Conservation (phyloP, 2,797 vertebrate species). For the Microhierax caerulescens region DNA sequence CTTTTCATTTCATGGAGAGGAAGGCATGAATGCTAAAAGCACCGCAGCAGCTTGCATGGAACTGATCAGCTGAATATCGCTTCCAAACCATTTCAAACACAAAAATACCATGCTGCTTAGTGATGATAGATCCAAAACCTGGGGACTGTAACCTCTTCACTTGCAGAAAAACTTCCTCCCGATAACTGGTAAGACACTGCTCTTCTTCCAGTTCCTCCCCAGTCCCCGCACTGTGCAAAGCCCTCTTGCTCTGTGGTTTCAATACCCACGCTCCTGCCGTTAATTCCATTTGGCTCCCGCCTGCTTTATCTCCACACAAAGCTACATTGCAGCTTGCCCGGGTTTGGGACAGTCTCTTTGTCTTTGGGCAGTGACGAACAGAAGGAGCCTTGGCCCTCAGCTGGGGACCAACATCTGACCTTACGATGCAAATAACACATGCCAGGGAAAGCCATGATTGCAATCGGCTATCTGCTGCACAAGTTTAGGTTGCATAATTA, state of each 20-base stretch:
- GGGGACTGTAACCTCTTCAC: neutral
- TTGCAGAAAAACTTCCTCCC: neutral
- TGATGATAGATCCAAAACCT: neutral
- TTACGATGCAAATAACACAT: accelerated
- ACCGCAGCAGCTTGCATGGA: neutral
- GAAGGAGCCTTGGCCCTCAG: neutral
- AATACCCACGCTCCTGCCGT: neutral
- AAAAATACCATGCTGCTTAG: neutral
- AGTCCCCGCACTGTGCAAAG: accelerated
- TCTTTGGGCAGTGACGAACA: neutral
- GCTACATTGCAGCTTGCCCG: neutral
- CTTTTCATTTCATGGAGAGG: neutral
- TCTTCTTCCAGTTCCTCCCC: neutral
- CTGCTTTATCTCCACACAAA: neutral
- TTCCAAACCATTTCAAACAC: neutral
- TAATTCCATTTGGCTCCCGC: neutral
- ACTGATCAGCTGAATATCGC: neutral
- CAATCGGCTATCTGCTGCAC: neutral
- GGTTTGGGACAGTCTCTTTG: neutral
- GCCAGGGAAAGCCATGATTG: neutral
- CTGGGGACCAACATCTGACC: neutral
- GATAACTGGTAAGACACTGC: neutral
- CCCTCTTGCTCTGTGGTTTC: accelerated
- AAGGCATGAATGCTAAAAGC: neutral
- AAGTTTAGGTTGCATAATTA: conserved; percentile 4